A percentile compares a stretch with the other conserved stretches of the same genome.
phyloP scores from a whole-genome alignment of 2,113 vertebrate genomes.

The Stigmatopora argus region DNA sequence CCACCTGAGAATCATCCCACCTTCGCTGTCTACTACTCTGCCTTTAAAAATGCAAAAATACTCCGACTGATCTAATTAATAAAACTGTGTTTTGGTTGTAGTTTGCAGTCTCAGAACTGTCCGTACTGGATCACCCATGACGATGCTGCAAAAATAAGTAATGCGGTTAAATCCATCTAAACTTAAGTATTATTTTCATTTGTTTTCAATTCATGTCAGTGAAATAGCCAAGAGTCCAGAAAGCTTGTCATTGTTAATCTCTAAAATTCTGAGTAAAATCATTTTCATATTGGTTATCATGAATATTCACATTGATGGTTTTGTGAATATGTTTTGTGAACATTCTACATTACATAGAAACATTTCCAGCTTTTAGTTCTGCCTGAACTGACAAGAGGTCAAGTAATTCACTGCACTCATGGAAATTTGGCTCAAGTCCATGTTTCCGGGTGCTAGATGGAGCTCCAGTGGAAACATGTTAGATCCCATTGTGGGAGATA shows the following conservation, averaged over 20 bases:
- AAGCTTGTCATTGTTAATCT: neutral
- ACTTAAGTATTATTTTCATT: neutral
- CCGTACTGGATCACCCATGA: neutral
- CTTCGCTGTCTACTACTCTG: too few relatives aligned
- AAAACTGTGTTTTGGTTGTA: too few relatives aligned
- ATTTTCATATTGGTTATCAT: neutral
- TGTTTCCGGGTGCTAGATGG: conserved; percentile 61
- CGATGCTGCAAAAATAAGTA: neutral
- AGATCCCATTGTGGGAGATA: conserved; percentile 60
- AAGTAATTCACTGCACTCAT: conserved; percentile 37
- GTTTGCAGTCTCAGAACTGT: neutral
- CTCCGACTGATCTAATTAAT: too few relatives aligned
- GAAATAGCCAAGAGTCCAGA: neutral
- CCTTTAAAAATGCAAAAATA: too few relatives aligned
- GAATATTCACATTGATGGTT: neutral
- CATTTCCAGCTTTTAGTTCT: neutral
- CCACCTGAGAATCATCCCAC: too few relatives aligned
- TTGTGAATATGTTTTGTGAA: neutral
- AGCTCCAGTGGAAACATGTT: conserved; percentile 52
- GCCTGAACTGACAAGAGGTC: neutral
- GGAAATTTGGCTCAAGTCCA: conserved; percentile 70
- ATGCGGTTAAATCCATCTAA: neutral
- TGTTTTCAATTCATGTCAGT: neutral
- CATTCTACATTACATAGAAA: neutral
- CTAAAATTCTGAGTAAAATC: too few relatives aligned